Conservation (phyloP, 2,113 vertebrate species). For the Rhinoptilus africanus region DNA sequence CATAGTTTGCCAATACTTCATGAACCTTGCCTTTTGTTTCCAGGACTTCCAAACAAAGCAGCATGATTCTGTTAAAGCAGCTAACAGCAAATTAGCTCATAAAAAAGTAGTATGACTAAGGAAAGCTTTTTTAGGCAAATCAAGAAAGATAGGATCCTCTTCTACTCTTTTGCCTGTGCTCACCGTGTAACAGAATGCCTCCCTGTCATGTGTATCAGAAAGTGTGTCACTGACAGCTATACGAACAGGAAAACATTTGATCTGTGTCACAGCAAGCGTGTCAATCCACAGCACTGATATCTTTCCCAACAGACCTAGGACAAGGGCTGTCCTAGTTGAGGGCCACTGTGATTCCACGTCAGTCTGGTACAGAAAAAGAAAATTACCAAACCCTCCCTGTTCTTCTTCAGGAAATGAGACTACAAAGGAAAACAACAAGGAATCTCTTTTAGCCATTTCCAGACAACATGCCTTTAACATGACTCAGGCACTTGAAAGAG, state of each 20-base stretch:
- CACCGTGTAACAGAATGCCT: not conserved
- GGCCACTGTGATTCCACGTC: not conserved
- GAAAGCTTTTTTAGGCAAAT: not conserved
- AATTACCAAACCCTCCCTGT: not conserved
- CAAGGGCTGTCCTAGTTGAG: not conserved
- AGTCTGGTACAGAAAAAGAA: not conserved
- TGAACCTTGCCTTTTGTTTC: not conserved
- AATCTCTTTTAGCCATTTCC: constrained; percentile 39
- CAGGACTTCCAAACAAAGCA: constrained; percentile 9
- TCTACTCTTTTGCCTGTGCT: not conserved
- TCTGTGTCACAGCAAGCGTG: not conserved
- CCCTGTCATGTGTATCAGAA: not conserved
- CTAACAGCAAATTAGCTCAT: not conserved
- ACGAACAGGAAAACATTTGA: not conserved
- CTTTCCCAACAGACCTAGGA: not conserved
- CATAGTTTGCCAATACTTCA: not conserved
- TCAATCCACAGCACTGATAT: not conserved
- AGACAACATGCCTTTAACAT: constrained; percentile 34
- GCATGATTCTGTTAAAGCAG: not conserved
- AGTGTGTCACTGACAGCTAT: not conserved
- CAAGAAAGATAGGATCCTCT: not conserved
- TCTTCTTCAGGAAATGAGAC: constrained; percentile 45
- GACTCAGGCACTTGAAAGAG: constrained; percentile 46
- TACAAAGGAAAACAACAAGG: constrained; percentile 23
- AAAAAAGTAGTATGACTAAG: not conserved